Conservation (phyloP, 2,888 invertebrate genomes). For the Lycaena phlaeas region DNA sequence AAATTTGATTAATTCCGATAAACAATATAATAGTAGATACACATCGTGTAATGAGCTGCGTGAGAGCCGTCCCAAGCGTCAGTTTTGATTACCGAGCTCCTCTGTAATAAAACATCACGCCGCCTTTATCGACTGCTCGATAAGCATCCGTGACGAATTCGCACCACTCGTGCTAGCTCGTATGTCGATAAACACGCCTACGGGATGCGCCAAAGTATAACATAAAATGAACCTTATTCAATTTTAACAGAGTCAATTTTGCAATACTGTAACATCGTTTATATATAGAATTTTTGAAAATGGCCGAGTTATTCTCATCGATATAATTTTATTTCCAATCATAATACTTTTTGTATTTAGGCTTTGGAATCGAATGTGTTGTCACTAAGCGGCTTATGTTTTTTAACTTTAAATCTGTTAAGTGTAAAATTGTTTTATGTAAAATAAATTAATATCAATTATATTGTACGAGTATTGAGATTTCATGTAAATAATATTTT, state of each 20-base stretch:
- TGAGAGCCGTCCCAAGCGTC: constrained; percentile 44
- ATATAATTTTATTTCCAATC: constrained; percentile 64
- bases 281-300: constrained; percentile 27
- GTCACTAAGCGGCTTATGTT: background rate
- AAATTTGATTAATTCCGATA: constrained; percentile 9
- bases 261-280: background rate
- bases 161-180: constrained; percentile 49
- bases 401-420: background rate
- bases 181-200: constrained; percentile 27
- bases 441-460: too few species aligned
- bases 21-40: constrained; percentile 25
- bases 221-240: constrained; percentile 22
- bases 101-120: constrained; percentile 62
- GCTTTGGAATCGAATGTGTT: background rate
- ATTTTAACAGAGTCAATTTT: background rate
- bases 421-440: too few species aligned
- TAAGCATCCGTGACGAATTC: constrained; percentile 71
- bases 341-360: constrained; percentile 27
- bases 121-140: constrained; percentile 66
- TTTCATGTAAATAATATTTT: too few species aligned
- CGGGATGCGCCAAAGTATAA: constrained; percentile 11
- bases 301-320: constrained; percentile 52
- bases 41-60: constrained; percentile 36
- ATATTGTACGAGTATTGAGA: too few species aligned
- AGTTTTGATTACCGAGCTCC: constrained; percentile 47